Evolutionary conservation across 1,140 invertebrate species (phyloP).

Genomic region (Batillaria attramentaria): DNA sequence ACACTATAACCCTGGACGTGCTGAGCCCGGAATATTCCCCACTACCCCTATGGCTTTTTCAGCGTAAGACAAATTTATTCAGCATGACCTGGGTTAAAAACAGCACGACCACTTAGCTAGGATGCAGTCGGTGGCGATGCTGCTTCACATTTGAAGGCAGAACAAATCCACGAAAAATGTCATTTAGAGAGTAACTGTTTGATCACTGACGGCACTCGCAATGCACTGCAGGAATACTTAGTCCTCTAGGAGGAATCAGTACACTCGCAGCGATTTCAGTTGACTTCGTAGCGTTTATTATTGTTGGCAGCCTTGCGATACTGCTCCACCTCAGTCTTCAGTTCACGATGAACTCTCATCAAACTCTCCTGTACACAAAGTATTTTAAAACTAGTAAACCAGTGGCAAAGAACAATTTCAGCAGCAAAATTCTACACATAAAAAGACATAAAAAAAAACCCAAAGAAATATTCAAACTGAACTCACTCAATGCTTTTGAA

Average conservation of each 20-base stretch:
- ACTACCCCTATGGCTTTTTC: no score
- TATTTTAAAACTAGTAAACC: background rate
- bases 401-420: background rate
- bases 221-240: background rate
- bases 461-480: no score
- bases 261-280: background rate
- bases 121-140: background rate
- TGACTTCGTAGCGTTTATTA: slow-evolving; percentile 1
- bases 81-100: no score
- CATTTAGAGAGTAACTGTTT: no score
- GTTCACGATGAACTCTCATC: slow-evolving; percentile 28
- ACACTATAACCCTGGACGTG: no score
- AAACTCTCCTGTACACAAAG: slow-evolving; percentile 43
- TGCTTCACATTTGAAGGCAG: background rate
- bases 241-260: background rate
- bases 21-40: no score
- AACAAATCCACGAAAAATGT: background rate
- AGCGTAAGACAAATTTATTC: no score
- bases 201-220: no score
- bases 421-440: background rate
- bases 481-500: background rate
- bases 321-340: slow-evolving; percentile 37
- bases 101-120: no score
- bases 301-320: slow-evolving; percentile 31
- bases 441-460: background rate